phyloP scores from a whole-genome alignment of 2,888 invertebrate genomes.

The Rhopalosiphum nymphaeae region DNA sequence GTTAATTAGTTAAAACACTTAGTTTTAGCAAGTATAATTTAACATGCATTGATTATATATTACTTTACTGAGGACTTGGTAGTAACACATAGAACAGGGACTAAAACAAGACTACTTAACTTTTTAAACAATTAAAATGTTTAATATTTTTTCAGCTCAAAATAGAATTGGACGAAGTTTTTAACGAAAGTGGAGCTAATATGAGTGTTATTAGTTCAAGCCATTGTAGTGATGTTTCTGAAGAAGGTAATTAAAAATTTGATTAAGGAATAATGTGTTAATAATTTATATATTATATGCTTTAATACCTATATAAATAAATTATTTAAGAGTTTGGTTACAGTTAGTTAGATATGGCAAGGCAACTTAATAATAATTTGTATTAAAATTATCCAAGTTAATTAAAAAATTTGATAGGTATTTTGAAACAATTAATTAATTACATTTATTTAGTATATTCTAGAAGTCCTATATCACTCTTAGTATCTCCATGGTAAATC shows the following conservation, averaged over 20 bases:
- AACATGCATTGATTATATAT: background rate
- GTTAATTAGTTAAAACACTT: background rate
- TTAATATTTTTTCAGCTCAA: slow-evolving; percentile 53
- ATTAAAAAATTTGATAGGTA: background rate
- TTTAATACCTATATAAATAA: background rate
- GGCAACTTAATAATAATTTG: background rate
- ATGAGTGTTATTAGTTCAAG: slow-evolving; percentile 60
- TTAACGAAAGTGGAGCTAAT: slow-evolving; percentile 56
- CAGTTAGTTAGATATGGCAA: background rate
- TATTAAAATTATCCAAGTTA: background rate
- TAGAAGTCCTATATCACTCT: no score
- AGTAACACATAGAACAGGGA: background rate
- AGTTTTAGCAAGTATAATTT: background rate
- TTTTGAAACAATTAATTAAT: background rate
- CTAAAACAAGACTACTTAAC: background rate
- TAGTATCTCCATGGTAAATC: no score
- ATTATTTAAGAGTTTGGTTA: background rate
- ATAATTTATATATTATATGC: background rate
- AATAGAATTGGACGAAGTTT: slow-evolving; percentile 45
- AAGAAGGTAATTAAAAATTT: slow-evolving; percentile 46
- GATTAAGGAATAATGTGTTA: background rate
- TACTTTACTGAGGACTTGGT: background rate
- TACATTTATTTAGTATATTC: background rate
- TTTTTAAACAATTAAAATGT: background rate
- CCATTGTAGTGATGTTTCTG: slow-evolving; percentile 59